Evolutionary conservation across 1,140 invertebrate genomes (phyloP).

Genomic region (Piezodorus guildinii): DNA sequence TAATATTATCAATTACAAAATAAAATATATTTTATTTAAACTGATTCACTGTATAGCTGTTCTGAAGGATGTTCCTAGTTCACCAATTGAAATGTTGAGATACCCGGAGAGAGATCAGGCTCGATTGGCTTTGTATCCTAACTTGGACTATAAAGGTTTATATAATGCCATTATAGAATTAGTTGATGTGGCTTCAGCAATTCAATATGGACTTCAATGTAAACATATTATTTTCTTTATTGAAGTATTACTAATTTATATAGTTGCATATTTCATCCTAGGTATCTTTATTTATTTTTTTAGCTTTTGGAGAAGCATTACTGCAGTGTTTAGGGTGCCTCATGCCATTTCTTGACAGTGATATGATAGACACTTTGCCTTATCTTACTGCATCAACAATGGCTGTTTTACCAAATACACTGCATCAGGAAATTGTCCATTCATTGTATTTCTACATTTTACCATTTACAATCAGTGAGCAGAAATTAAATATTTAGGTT

Average conservation of each 20-base stretch:
- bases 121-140: conserved; percentile 82
- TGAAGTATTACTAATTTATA: too few relatives aligned
- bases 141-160: conserved; percentile 86
- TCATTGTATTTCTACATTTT: conserved; percentile 91
- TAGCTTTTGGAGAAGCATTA: conserved; percentile 83
- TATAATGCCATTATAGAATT: conserved; percentile 76
- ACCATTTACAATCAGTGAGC: conserved; percentile 87
- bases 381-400: conserved; percentile 89
- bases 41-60: conserved; percentile 52
- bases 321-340: conserved; percentile 83
- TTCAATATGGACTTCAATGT: conserved; percentile 76
- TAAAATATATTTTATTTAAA: not conserved
- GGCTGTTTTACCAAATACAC: conserved; percentile 73
- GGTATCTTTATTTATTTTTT: conserved; percentile 26
- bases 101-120: conserved; percentile 70
- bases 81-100: conserved; percentile 79
- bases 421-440: conserved; percentile 93
- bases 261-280: too few relatives aligned
- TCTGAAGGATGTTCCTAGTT: conserved; percentile 86
- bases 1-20: not conserved
- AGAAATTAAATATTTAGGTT: too few relatives aligned
- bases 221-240: conserved; percentile 22
- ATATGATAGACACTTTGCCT: conserved; percentile 88
- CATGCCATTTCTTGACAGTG: conserved; percentile 91
- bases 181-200: conserved; percentile 67